A percentile compares a stretch with the other conserved stretches of the same genome.
These are phyloP conservation scores for Drosophila kambysellisi DNA, from an alignment of 2,888 invertebrate species.

Conservation along the genomic window DNA sequence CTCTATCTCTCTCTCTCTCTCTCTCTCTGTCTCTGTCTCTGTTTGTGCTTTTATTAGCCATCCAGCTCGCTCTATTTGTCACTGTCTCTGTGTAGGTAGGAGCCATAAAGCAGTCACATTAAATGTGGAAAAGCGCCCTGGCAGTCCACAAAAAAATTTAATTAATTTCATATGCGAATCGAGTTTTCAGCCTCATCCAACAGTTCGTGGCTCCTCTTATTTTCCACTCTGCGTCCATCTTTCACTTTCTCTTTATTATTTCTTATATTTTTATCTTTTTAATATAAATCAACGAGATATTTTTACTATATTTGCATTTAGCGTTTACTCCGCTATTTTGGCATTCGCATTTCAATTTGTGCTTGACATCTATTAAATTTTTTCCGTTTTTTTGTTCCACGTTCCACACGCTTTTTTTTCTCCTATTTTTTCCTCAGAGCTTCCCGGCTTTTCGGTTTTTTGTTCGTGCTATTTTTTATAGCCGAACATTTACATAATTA, in stretches of 20 bases:
- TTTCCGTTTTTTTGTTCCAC: slow-evolving; percentile 22
- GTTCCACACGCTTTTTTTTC: background rate
- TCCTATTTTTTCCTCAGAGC: no score
- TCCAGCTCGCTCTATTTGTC: background rate
- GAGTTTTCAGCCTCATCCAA: slow-evolving; percentile 33
- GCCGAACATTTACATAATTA: slow-evolving; percentile 76
- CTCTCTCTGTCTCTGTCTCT: background rate
- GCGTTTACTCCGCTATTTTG: slow-evolving; percentile 32
- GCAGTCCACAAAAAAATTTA: slow-evolving; percentile 70
- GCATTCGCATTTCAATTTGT: slow-evolving; percentile 66
- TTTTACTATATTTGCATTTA: slow-evolving; percentile 44
- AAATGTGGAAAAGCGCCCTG: slow-evolving; percentile 63
- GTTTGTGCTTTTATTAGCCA: background rate
- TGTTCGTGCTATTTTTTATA: slow-evolving; percentile 52
- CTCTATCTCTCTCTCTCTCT: background rate
- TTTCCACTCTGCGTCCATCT: background rate
- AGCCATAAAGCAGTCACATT: slow-evolving; percentile 79
- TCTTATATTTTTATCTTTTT: slow-evolving; percentile 1
- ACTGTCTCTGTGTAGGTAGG: slow-evolving; percentile 49
- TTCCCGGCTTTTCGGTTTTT: slow-evolving; percentile 1
- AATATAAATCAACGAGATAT: slow-evolving; percentile 31
- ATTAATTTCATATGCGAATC: slow-evolving; percentile 76
- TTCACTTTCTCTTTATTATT: background rate
- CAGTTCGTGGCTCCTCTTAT: background rate
- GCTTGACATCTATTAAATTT: slow-evolving; percentile 80